These are phyloP conservation scores for Eumeta japonica DNA, from an alignment of 1,140 invertebrate genomes.

Conservation along the genomic window DNA sequence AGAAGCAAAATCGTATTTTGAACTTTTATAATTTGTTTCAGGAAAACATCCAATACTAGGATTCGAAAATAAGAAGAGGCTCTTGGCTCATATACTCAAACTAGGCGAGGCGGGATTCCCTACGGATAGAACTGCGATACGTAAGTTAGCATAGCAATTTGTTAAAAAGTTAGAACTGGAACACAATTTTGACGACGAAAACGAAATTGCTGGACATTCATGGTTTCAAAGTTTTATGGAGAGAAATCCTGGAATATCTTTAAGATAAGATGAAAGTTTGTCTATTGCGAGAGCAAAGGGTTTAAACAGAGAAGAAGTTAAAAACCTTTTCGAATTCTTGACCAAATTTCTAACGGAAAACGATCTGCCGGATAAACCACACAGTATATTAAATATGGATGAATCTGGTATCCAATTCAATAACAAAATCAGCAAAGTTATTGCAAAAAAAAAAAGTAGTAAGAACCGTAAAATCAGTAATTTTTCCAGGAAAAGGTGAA, in stretches of 20 bases:
- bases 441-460: constrained; percentile 39
- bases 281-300: constrained; percentile 17
- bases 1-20: not conserved
- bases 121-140: constrained; percentile 9
- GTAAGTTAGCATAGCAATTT: constrained; percentile 17
- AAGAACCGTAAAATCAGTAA: constrained; percentile 29
- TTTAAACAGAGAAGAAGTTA: constrained; percentile 18
- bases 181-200: constrained; percentile 20
- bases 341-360: constrained; percentile 19
- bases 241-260: constrained; percentile 18
- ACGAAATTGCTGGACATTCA: constrained; percentile 14
- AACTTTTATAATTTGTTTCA: not conserved
- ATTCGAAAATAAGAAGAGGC: constrained; percentile 10
- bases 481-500: constrained; percentile 31
- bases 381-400: constrained; percentile 38
- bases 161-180: constrained; percentile 18
- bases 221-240: constrained; percentile 22
- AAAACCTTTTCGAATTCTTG: constrained; percentile 21
- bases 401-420: constrained; percentile 34
- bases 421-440: constrained; percentile 34
- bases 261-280: constrained; percentile 22
- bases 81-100: constrained; percentile 13
- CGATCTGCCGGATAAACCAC: constrained; percentile 24
- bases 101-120: constrained; percentile 12
- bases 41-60: constrained; percentile 6